Evolutionary conservation across 2,888 invertebrate species (phyloP).

Genomic region (Zhengitettix transpicula): DNA sequence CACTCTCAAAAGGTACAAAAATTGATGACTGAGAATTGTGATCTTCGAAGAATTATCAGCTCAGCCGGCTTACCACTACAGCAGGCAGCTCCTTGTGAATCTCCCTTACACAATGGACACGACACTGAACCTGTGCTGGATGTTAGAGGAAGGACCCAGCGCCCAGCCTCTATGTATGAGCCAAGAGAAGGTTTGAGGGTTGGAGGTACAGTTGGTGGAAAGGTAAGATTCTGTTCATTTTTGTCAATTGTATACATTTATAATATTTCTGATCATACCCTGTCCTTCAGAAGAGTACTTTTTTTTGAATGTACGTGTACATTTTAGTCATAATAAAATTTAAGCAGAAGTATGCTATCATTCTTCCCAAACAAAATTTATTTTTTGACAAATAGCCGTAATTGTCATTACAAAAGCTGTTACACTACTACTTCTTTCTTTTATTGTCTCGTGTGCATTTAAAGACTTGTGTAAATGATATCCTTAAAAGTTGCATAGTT

Average conservation of each 20-base stretch:
- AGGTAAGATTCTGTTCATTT: background rate
- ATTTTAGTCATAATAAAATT: too few species aligned
- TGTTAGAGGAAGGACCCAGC: constrained; percentile 29
- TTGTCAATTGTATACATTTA: background rate
- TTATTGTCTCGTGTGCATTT: too few species aligned
- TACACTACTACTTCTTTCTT: too few species aligned
- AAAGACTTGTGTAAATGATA: too few species aligned
- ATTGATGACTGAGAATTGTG: constrained; percentile 63
- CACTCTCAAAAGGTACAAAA: constrained; percentile 40
- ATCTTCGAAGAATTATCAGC: constrained; percentile 40
- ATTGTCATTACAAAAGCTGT: too few species aligned
- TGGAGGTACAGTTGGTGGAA: constrained; percentile 1
- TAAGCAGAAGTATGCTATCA: too few species aligned
- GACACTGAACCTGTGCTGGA: constrained; percentile 34
- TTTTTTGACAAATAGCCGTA: too few species aligned
- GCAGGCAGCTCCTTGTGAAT: background rate
- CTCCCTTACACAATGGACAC: constrained; percentile 10
- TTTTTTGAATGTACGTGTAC: too few species aligned
- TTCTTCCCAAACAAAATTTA: too few species aligned
- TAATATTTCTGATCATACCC: background rate
- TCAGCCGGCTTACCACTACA: constrained; percentile 14
- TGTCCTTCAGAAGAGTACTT: too few species aligned
- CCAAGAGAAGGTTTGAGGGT: constrained; percentile 48
- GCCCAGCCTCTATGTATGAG: constrained; percentile 81
- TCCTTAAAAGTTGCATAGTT: too few species aligned